phyloP scores from a whole-genome alignment of 2,797 vertebrate genomes.

The Acipenser ruthenus region DNA sequence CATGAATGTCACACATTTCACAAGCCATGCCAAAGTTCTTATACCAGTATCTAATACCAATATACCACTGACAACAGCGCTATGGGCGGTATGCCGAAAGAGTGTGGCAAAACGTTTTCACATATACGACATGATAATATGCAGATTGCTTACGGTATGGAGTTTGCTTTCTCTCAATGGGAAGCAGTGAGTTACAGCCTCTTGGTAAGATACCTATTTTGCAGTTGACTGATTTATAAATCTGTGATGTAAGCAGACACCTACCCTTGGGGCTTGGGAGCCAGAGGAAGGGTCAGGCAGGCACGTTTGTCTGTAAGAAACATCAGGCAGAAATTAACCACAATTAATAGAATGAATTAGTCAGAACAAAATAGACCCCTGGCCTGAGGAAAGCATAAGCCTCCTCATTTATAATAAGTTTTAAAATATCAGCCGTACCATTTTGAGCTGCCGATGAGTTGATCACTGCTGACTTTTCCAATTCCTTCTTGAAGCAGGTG shows the following conservation, averaged over 20 bases:
- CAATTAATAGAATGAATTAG: not conserved
- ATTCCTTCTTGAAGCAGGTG: slow-evolving; percentile 17
- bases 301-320: slow-evolving; percentile 55
- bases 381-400: not conserved
- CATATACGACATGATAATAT: too few species aligned
- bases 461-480: slow-evolving; percentile 18
- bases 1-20: not conserved
- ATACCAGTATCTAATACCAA: too few species aligned
- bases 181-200: too few species aligned
- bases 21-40: too few species aligned
- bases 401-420: too few species aligned
- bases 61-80: too few species aligned
- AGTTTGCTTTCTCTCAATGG: too few species aligned
- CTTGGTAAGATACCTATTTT: too few species aligned
- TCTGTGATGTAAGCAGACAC: slow-evolving; percentile 23
- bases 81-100: too few species aligned
- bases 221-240: too few species aligned
- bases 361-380: slow-evolving; percentile 3
- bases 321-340: slow-evolving; percentile 29
- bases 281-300: slow-evolving; percentile 66
- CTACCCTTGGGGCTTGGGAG: slow-evolving; percentile 60
- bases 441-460: slow-evolving; percentile 42
- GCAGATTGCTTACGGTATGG: too few species aligned
- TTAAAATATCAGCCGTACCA: slow-evolving; percentile 32
- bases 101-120: too few species aligned